These are phyloP conservation scores for Palythoa grandis DNA, from an alignment of 92 coral and sea anemone genomes.

Conservation along the genomic window DNA sequence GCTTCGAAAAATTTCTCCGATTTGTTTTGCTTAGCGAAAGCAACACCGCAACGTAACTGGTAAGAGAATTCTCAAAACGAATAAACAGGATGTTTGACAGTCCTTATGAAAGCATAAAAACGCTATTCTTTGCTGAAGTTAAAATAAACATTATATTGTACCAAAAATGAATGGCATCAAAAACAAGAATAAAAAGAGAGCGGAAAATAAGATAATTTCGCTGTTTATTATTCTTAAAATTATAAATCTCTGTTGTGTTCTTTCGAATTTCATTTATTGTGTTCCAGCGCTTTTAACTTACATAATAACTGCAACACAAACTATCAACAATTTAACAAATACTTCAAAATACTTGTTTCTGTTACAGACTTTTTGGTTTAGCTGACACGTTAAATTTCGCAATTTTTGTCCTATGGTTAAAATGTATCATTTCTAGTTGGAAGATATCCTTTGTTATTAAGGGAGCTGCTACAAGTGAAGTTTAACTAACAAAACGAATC, in stretches of 20 bases:
- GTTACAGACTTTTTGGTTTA: constrained; percentile 21
- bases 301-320: constrained; percentile 44
- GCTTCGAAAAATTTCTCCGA: neutral
- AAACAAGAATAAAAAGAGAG: constrained; percentile 8
- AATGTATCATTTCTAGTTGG: neutral
- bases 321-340: constrained; percentile 28
- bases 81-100: constrained; percentile 37
- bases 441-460: neutral
- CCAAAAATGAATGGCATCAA: constrained; percentile 33
- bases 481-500: constrained; percentile 22
- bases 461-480: neutral
- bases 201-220: neutral
- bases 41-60: neutral
- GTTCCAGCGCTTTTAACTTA: constrained; percentile 34
- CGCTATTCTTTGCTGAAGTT: constrained; percentile 26
- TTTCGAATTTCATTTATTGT: constrained; percentile 3
- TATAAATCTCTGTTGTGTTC: constrained; percentile 29
- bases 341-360: constrained; percentile 38
- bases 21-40: neutral
- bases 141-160: constrained; percentile 41
- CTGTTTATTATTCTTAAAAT: constrained; percentile 15
- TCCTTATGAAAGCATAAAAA: constrained; percentile 22
- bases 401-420: neutral
- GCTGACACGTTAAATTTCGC: neutral
- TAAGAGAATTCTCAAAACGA: neutral